Evolutionary conservation across 2,113 vertebrate genomes (phyloP).

Genomic region (Marmota monax): DNA sequence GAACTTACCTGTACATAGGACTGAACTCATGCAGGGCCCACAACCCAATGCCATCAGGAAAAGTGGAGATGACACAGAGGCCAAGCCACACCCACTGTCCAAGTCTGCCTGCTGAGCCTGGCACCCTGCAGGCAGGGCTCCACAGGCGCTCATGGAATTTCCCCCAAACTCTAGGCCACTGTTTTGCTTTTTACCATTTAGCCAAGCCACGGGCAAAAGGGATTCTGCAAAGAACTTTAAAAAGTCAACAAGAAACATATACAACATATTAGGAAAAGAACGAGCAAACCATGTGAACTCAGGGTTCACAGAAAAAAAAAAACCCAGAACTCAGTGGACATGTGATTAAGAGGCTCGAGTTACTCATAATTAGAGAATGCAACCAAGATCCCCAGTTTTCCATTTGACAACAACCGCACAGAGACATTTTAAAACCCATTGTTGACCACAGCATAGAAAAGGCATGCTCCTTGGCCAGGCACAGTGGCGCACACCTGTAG

Average conservation of each 20-base stretch:
- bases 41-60: accelerated
- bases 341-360: neutral
- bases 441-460: neutral
- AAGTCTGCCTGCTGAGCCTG: accelerated
- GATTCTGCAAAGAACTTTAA: neutral
- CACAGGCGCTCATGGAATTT: accelerated
- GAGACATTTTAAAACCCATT: neutral
- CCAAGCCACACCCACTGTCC: accelerated
- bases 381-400: neutral
- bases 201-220: accelerated
- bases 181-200: too few species aligned
- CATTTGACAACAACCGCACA: neutral
- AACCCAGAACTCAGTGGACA: too few species aligned
- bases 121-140: neutral
- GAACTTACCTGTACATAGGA: neutral
- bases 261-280: neutral
- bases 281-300: neutral
- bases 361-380: neutral
- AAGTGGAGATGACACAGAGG: neutral
- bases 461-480: accelerated
- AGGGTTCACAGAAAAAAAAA: neutral
- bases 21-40: too few species aligned
- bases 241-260: neutral
- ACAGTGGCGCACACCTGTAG: too few species aligned
- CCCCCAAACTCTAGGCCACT: accelerated